Conservation (phyloP, 2,797 vertebrate species). For the Schizopygopsis pylzovi region DNA sequence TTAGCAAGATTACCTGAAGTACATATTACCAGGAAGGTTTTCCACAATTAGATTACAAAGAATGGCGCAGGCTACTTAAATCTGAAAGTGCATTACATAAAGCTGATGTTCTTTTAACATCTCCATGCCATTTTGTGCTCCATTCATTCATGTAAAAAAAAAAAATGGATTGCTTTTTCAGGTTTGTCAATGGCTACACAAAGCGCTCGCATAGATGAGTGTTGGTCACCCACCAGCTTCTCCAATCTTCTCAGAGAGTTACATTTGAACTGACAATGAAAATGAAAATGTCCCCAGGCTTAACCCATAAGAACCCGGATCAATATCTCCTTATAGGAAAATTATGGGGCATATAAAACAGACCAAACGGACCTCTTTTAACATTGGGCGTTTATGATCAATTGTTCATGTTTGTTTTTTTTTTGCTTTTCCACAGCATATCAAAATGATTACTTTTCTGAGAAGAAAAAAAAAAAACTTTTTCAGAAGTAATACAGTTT, state of each 20-base stretch:
- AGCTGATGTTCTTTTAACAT: not conserved
- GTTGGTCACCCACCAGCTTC: conserved; percentile 17
- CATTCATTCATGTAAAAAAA: not conserved
- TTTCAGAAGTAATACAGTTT: too few relatives aligned
- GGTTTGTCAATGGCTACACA: not conserved
- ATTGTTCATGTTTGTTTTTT: too few relatives aligned
- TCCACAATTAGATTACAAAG: not conserved
- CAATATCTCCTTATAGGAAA: too few relatives aligned
- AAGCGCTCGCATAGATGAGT: not conserved
- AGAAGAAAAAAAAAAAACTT: too few relatives aligned
- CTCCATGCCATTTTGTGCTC: not conserved
- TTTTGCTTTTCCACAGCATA: too few relatives aligned
- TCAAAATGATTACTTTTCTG: too few relatives aligned
- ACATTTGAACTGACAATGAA: conserved; percentile 22
- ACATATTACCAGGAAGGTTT: not conserved
- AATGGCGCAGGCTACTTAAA: not conserved
- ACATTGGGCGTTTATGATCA: too few relatives aligned
- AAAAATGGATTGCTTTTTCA: not conserved
- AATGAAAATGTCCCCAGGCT: conserved; percentile 14
- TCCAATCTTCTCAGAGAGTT: conserved; percentile 26
- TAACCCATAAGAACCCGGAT: not conserved
- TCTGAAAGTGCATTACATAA: not conserved
- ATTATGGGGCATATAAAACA: too few relatives aligned
- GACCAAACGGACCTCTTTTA: too few relatives aligned
- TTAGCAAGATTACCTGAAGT: not conserved